phyloP scores from a whole-genome alignment of 2,113 vertebrate genomes.

The Lasiurus cinereus region DNA sequence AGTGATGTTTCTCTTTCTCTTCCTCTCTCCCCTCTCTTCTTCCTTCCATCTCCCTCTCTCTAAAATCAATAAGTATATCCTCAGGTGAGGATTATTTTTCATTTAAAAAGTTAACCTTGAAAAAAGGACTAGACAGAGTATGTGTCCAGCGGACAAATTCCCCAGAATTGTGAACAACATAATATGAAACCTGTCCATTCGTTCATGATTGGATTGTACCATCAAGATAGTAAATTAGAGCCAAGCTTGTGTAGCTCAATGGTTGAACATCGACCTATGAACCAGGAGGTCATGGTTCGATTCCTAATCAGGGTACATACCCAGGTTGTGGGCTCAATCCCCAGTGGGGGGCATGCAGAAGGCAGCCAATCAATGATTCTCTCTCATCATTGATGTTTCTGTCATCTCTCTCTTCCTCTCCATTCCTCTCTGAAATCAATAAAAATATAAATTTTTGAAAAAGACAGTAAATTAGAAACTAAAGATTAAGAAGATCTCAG shows the following conservation, averaged over 20 bases:
- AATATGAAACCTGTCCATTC: neutral
- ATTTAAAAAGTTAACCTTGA: constrained; percentile 36
- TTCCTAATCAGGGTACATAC: too few species aligned
- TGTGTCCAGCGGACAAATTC: neutral
- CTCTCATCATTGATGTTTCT: too few species aligned
- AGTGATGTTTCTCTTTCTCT: neutral
- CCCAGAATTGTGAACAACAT: neutral
- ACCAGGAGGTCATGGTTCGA: too few species aligned
- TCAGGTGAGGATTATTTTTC: neutral
- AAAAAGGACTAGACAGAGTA: constrained; percentile 14
- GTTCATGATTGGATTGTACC: constrained; percentile 5
- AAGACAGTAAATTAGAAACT: constrained; percentile 50
- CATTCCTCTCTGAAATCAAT: too few species aligned
- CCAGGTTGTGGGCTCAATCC: too few species aligned
- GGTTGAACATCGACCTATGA: too few species aligned
- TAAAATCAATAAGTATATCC: neutral
- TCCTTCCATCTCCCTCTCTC: neutral
- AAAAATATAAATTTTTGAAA: too few species aligned
- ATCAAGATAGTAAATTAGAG: constrained; percentile 42
- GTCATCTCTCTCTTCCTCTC: too few species aligned
- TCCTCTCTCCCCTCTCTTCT: neutral
- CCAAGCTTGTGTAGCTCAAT: too few species aligned
- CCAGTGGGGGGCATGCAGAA: too few species aligned
- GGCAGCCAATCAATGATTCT: too few species aligned
- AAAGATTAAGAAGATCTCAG: constrained; percentile 49